Evolutionary conservation across 2,888 invertebrate genomes (phyloP).

Genomic region (Drosophila parthenogenetica): DNA sequence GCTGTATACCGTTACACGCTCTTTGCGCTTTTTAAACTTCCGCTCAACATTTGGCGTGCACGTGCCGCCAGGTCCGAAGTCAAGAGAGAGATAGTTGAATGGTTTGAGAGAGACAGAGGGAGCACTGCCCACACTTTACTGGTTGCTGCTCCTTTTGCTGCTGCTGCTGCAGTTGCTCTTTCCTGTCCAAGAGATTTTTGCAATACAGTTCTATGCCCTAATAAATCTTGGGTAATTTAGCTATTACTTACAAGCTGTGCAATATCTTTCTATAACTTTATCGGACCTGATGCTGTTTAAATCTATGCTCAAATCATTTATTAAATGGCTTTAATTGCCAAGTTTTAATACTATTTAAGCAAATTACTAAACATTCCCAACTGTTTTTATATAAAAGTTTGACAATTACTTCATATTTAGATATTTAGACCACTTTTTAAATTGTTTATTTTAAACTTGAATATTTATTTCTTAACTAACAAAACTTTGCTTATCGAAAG

Average conservation of each 20-base stretch:
- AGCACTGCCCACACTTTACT: constrained; percentile 41
- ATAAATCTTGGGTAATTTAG: background rate
- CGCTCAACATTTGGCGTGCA: constrained; percentile 71
- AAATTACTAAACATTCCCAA: no score
- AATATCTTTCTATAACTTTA: no score
- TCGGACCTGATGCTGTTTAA: no score
- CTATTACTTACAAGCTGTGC: background rate
- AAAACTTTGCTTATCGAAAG: background rate
- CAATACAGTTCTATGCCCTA: constrained; percentile 60
- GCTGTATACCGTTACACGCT: constrained; percentile 62
- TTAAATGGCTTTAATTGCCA: no score
- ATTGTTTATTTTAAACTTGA: background rate
- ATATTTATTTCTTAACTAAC: background rate
- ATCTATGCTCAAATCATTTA: no score
- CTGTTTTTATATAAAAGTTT: no score
- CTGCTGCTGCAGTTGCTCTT: constrained; percentile 46
- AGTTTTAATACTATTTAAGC: no score
- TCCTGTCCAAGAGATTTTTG: constrained; percentile 69
- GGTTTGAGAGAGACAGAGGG: background rate
- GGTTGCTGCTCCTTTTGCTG: constrained; percentile 39
- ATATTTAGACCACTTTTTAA: no score
- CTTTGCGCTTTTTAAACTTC: constrained; percentile 74
- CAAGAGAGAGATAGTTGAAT: background rate
- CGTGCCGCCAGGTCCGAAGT: constrained; percentile 55
- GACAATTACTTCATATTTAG: no score